phyloP scores from a whole-genome alignment of 2,797 vertebrate species.

The Scolopax bukidnonensis region DNA sequence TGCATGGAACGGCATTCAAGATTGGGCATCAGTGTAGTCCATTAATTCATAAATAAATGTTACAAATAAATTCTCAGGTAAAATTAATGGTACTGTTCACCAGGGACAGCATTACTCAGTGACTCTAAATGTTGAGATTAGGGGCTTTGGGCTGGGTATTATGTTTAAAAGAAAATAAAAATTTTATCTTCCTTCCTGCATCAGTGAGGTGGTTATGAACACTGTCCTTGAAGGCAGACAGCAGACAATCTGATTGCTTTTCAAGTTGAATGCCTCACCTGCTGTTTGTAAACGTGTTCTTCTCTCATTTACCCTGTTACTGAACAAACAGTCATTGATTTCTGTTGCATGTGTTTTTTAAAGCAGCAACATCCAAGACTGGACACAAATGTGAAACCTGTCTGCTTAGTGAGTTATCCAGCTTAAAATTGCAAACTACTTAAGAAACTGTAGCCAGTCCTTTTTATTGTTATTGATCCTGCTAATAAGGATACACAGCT shows the following conservation, averaged over 20 bases:
- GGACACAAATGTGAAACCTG: background rate
- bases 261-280: slow-evolving; percentile 69
- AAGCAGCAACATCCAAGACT: slow-evolving; percentile 20
- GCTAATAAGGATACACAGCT: slow-evolving; percentile 32
- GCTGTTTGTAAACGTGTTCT: slow-evolving; percentile 74
- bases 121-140: background rate
- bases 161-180: background rate
- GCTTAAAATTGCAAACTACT: background rate
- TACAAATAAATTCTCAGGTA: background rate
- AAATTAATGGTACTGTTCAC: background rate
- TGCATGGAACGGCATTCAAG: background rate
- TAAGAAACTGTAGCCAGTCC: background rate
- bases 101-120: background rate
- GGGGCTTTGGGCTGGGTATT: background rate
- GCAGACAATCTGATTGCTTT: slow-evolving; percentile 73
- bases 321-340: slow-evolving; percentile 78
- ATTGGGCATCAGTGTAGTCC: background rate
- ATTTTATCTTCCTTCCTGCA: background rate
- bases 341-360: background rate
- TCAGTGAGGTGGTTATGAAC: slow-evolving; percentile 9
- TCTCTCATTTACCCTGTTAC: slow-evolving; percentile 62
- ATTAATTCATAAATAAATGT: background rate
- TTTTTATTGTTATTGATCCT: slow-evolving; percentile 3
- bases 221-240: slow-evolving; percentile 66
- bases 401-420: slow-evolving; percentile 13